phyloP scores from a whole-genome alignment of 2,888 invertebrate species.

The Apamea sordens region DNA sequence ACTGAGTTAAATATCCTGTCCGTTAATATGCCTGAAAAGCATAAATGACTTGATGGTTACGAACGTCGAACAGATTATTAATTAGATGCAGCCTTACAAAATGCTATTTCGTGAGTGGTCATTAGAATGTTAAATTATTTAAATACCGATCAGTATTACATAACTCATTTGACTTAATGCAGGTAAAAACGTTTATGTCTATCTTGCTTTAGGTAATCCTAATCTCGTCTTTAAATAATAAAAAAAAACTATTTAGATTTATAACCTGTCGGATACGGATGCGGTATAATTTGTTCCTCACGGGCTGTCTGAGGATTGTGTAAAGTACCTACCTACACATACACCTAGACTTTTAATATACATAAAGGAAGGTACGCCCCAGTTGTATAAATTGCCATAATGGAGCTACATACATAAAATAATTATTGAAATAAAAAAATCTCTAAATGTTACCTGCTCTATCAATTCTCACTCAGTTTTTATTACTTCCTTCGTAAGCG shows the following conservation, averaged over 20 bases:
- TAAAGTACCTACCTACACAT: background rate
- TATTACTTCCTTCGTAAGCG: conserved; percentile 81
- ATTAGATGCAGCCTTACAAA: background rate
- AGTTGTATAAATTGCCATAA: conserved; percentile 50
- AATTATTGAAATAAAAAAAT: conserved; percentile 51
- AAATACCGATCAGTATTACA: conserved; percentile 4
- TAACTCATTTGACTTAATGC: conserved; percentile 3
- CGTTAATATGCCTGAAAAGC: conserved; percentile 56
- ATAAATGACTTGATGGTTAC: conserved; percentile 18
- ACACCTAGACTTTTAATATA: conserved; percentile 30
- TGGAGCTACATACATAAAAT: conserved; percentile 40
- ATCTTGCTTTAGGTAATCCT: background rate
- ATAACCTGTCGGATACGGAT: conserved; percentile 29
- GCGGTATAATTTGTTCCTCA: conserved; percentile 16
- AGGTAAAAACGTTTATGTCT: background rate
- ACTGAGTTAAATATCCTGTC: conserved; percentile 57
- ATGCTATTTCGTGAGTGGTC: conserved; percentile 1
- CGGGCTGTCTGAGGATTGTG: conserved; percentile 16
- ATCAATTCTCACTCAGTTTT: conserved; percentile 75
- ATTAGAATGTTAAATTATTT: conserved; percentile 20
- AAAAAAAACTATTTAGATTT: background rate
- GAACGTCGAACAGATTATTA: conserved; percentile 5
- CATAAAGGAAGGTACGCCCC: conserved; percentile 45
- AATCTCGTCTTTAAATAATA: background rate
- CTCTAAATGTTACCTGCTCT: conserved; percentile 73